Evolutionary conservation across 2,888 invertebrate species (phyloP).

Genomic region (Aphodius sticticus): DNA sequence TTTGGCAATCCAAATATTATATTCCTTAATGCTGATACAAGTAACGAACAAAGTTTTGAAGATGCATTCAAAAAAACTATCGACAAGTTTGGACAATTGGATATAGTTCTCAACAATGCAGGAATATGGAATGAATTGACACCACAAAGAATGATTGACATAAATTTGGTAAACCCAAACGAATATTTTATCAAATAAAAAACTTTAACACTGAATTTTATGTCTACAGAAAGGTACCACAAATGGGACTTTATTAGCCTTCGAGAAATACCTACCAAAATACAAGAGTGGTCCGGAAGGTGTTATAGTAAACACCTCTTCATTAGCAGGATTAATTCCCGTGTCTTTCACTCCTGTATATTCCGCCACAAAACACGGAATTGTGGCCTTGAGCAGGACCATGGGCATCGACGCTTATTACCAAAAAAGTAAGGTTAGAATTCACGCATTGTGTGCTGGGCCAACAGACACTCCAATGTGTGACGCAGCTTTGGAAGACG

Average conservation of each 20-base stretch:
- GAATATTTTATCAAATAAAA: background rate
- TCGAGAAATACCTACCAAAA: conserved; percentile 46
- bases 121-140: conserved; percentile 26
- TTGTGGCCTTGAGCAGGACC: conserved; percentile 41
- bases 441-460: conserved; percentile 45
- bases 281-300: conserved; percentile 44
- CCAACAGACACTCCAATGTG: conserved; percentile 25
- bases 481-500: conserved; percentile 7
- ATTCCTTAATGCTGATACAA: conserved; percentile 25
- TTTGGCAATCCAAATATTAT: conserved; percentile 16
- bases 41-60: conserved; percentile 29
- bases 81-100: conserved; percentile 29
- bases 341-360: conserved; percentile 39
- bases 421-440: conserved; percentile 38
- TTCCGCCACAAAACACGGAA: conserved; percentile 44
- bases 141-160: conserved; percentile 24
- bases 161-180: conserved; percentile 31
- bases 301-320: conserved; percentile 48
- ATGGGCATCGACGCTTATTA: conserved; percentile 33
- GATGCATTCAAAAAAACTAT: conserved; percentile 30
- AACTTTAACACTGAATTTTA: background rate
- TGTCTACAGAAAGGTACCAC: conserved; percentile 26
- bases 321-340: conserved; percentile 43
- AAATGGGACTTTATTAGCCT: conserved; percentile 33
- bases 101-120: conserved; percentile 33